Evolutionary conservation across 2,113 vertebrate genomes (phyloP).

Genomic region (Phylloscopus trochiloides): DNA sequence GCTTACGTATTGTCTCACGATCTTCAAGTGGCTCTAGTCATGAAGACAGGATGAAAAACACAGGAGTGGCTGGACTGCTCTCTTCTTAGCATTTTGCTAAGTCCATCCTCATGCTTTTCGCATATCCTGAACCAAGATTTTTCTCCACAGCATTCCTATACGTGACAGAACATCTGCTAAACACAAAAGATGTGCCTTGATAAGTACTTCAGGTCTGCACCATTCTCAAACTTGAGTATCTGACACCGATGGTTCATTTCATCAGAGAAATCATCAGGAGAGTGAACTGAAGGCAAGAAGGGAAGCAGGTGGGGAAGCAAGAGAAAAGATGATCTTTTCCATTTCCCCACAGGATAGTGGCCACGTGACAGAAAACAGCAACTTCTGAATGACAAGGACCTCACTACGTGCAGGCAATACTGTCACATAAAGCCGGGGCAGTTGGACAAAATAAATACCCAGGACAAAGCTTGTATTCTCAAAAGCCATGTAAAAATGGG

Average conservation of each 20-base stretch:
- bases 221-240: neutral
- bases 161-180: neutral
- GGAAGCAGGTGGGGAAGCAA: neutral
- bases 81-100: slow-evolving; percentile 79
- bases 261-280: neutral
- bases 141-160: slow-evolving; percentile 81
- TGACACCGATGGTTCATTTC: accelerated
- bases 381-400: neutral
- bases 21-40: slow-evolving; percentile 80
- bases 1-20: slow-evolving; percentile 76
- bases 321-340: neutral
- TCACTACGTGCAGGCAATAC: neutral
- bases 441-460: neutral
- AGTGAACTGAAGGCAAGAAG: neutral
- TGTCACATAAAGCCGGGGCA: neutral
- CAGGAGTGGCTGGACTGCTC: slow-evolving; percentile 71
- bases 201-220: neutral
- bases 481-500: neutral
- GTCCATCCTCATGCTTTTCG: slow-evolving; percentile 69
- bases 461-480: neutral
- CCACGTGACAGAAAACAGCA: neutral
- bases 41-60: slow-evolving; percentile 85
- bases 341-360: neutral
- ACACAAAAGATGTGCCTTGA: neutral
- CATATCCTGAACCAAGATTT: slow-evolving; percentile 76